Base-by-base conservation (phyloP, 2,113 vertebrate species). In the Phasianus colchicus region DNA sequence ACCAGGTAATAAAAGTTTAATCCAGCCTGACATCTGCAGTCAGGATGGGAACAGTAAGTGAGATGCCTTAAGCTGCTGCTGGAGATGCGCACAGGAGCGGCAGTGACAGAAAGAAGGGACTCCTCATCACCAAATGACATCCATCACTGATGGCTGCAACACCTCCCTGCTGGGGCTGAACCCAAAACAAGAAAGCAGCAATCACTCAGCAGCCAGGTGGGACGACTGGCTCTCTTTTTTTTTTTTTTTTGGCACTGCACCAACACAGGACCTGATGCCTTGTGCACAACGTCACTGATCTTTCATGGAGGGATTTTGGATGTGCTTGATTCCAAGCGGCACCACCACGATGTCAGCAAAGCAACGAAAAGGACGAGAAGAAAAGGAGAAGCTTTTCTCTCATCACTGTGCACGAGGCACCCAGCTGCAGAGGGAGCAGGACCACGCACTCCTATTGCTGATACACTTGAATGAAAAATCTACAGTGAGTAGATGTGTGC, bases 401-500 rank as follows among this genome's bases (percentile, higher is more conserved):
- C 54, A 72, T 14, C 17, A 32, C 47, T 27, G 64, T 71, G 83
- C 72, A 80, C 4, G 42, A 87, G 42, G 82, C 79, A 86, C 54
- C 60, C 11, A 73, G 38, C 55, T 8, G 52, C 48, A 50, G 48
- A 24, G 48, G 48, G 34, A 58, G 70, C 7, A 1, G 81, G 52
- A 88, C 67, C 11, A 63, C 67, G 43, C 67, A 42, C 45, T 65
- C 25, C 20, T 95, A 96, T 84, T 96, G 96, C 95, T 91, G 87
- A 61, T 90, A 92, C 81, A 95, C 76, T 69, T 82, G 82, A 96
- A 94, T 94, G 71, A 80, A 50, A 11, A 24, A 50, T 22, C 11
- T 12, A 50, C 3, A 86, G 95, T 75, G 95, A 96, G 91, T 96
- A 81, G 76, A 77, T 77, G 95, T 92, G 83, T 47, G 71, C 27